Base-by-base conservation (phyloP, 1,140 invertebrate genomes). In the Eumeta japonica region DNA sequence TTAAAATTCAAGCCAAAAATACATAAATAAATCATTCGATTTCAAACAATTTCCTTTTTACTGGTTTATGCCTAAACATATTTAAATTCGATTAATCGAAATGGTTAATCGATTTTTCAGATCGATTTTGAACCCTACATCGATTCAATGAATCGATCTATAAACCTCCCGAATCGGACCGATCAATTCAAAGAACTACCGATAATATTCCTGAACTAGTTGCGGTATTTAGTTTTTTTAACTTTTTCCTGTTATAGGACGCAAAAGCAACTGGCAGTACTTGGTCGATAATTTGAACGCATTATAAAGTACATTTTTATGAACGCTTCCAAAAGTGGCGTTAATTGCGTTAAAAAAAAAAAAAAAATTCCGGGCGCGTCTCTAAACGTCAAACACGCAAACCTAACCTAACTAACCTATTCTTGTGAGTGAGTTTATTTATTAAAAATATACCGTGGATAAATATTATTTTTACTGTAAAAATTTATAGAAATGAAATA, bases 131-230 rank as follows among this genome's bases (percentile, higher is more conserved):
- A 13, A 30, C 28, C 28, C 28, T 30, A 13, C 28, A 13, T 30
- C 28, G 7, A 30, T 30, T 30, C 28, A 30, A 30, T 30, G 28
- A 30, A 30, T 30, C 28, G 9, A 30, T 30, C 28, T 12, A 30
- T 30, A 30, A 30, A 30, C 28, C 28, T 30, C 28, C 28, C 7
- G 28, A 30, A 30, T 30, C 28, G 28, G 28, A 30, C 28, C 5
- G 12, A 30, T 13, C 28, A 10, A 30, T 30, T 30, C 28, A 30
- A 30, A 30, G 28, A 30, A 30, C 28, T 30, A 30, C 9, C 28
- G 28, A 30, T 30, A 30, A 30, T 30, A 30, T 30, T 30, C 28
- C 28, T 30, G 12, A 30, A 30, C 28, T 30, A 13, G 7, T 5
- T 30, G 12, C 9, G 28, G 28, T 30, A 30, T 30, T 30, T 10